Evolutionary conservation across 2,888 invertebrate species (phyloP).

Genomic region (Idaea aversata): DNA sequence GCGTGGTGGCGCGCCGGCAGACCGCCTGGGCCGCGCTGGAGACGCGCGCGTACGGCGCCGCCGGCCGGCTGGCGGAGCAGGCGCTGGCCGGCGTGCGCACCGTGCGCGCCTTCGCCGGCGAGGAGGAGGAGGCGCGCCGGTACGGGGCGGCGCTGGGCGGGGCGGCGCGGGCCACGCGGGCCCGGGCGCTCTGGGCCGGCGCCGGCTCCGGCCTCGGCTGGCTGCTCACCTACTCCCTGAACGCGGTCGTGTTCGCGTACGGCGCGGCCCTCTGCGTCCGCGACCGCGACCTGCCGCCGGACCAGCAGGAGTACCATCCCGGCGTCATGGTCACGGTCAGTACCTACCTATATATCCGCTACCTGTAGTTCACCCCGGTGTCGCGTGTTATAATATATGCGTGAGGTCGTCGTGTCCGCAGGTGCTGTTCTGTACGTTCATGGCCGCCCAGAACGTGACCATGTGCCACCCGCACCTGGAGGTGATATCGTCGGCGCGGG

Average conservation of each 20-base stretch:
- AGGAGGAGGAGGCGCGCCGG: slow-evolving; percentile 81
- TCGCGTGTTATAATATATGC: no score
- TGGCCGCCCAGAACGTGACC: slow-evolving; percentile 88
- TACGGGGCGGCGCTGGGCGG: slow-evolving; percentile 73
- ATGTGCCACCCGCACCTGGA: slow-evolving; percentile 88
- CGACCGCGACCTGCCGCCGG: slow-evolving; percentile 78
- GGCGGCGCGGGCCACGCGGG: slow-evolving; percentile 79
- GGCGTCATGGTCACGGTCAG: slow-evolving; percentile 85
- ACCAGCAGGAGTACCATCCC: slow-evolving; percentile 82
- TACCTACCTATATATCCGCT: not conserved
- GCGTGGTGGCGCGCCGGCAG: slow-evolving; percentile 83
- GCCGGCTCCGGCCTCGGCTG: slow-evolving; percentile 85
- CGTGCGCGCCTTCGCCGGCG: slow-evolving; percentile 76
- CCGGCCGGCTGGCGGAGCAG: slow-evolving; percentile 87
- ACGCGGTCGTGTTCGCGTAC: slow-evolving; percentile 89
- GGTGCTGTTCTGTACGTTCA: slow-evolving; percentile 87
- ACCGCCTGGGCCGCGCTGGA: slow-evolving; percentile 82
- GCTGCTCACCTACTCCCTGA: slow-evolving; percentile 86
- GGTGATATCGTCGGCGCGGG: slow-evolving; percentile 85
- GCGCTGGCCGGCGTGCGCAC: slow-evolving; percentile 83
- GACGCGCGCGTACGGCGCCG: slow-evolving; percentile 84
- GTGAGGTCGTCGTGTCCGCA: slow-evolving; percentile 43
- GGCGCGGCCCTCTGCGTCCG: slow-evolving; percentile 85
- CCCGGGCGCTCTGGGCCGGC: slow-evolving; percentile 83
- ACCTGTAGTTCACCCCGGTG: no score